Conservation (phyloP, 2,113 vertebrate species). For the Ptychochromis oligacanthus region DNA sequence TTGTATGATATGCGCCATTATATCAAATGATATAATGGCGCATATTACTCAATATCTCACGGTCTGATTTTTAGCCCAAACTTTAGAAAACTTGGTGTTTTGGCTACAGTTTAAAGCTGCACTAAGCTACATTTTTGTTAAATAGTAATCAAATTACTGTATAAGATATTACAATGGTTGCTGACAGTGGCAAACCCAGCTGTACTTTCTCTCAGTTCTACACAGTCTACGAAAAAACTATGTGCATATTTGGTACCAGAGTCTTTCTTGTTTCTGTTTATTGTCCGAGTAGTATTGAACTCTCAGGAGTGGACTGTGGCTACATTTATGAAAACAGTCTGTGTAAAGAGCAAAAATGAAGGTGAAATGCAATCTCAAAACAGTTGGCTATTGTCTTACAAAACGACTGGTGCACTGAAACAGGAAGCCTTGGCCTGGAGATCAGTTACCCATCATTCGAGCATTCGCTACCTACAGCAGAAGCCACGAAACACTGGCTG, state of each 20-base stretch:
- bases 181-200: background rate
- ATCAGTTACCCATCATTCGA: background rate
- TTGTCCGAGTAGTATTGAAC: too few species aligned
- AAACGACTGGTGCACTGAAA: background rate
- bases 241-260: background rate
- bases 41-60: background rate
- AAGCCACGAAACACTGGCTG: background rate
- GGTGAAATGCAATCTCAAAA: background rate
- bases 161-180: too few species aligned
- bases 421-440: background rate
- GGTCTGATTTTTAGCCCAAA: background rate
- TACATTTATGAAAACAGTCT: background rate
- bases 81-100: background rate
- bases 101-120: background rate
- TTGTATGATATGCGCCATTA: background rate
- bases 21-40: background rate
- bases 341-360: background rate
- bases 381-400: background rate
- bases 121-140: background rate
- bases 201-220: background rate
- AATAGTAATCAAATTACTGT: too few species aligned
- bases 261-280: background rate
- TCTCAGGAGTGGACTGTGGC: background rate
- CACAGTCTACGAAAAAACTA: background rate
- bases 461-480: background rate